phyloP scores from a whole-genome alignment of 2,113 vertebrate genomes.

The Takifugu bimaculatus region DNA sequence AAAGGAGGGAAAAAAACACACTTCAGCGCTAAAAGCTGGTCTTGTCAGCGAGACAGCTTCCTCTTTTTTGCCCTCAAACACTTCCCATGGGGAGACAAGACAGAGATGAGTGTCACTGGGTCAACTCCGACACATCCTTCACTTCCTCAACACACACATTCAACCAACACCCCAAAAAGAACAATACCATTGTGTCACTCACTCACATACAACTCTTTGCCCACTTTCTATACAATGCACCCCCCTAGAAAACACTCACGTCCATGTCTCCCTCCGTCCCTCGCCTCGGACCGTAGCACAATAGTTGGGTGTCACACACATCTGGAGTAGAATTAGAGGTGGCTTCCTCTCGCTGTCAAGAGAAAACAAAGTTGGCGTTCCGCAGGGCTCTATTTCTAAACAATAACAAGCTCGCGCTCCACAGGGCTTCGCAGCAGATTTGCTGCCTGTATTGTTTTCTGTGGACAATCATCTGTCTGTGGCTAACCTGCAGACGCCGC shows the following conservation, averaged over 20 bases:
- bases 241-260: constrained; percentile 42
- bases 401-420: constrained; percentile 69
- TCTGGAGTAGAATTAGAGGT: constrained; percentile 71
- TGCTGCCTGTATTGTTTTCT: constrained; percentile 60
- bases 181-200: constrained; percentile 58
- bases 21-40: neutral
- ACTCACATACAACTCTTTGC: constrained; percentile 23
- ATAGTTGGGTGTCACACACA: constrained; percentile 71
- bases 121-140: constrained; percentile 59
- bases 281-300: constrained; percentile 46
- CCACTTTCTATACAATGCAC: constrained; percentile 42
- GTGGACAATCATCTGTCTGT: constrained; percentile 65
- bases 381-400: constrained; percentile 68
- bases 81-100: constrained; percentile 55
- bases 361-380: constrained; percentile 73
- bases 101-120: constrained; percentile 63
- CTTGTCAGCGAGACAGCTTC: neutral
- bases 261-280: constrained; percentile 11
- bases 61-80: constrained; percentile 21
- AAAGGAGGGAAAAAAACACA: neutral
- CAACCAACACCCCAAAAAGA: constrained; percentile 23
- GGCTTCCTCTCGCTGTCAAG: constrained; percentile 73
- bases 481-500: constrained; percentile 53
- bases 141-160: constrained; percentile 55
- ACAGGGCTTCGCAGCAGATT: constrained; percentile 42